Evolutionary conservation across 30 jellyfish, hydroid and myxozoan species (phyloP), one percentile per base, ranked within the genome.

Genomic region (Turritopsis dohrnii): DNA sequence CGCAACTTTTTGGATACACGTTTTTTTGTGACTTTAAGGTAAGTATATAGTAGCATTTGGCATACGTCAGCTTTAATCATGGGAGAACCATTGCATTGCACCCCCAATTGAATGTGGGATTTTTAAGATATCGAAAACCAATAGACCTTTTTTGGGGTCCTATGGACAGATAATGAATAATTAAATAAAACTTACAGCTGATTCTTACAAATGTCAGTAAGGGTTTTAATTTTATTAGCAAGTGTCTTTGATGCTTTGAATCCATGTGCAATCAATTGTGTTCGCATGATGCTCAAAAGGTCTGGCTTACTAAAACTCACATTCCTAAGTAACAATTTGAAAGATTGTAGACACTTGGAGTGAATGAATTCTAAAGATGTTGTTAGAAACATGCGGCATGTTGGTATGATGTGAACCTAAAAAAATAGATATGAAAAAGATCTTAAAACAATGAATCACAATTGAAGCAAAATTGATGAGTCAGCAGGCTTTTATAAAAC

Each of bases 251-350:
- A 85, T 8, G 92, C 79, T 65, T 90, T 90, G 92, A 90, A 90
- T 18, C 97, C 95, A 31, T 86, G 95, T 30, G 97, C 95, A n/a
- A 92, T 92, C 30, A 90, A 83, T 81, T 90, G 95, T 0, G 89
- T 82, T 65, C 90, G 84, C 75, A 90, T 26, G 18, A 90, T 76
- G 30, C 71, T 71, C 19, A 74, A 26, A 54, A 21, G 21, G 82
- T 90, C 95, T 18, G 97, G 97, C 23, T 72, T 79, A 26, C 77
- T 86, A 54, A 90, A 31, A 82, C 89, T 76, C 75, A 90, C 82
- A 29, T 69, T 83, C 26, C 97, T 30, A 71, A 90, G 83, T n/a
- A 24, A 21, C 41, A 29, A 22, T 74, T 74, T 74, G 60, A 74
- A 24, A 41, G 83, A 74, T n/a, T 28, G 65, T 7, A 41, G 83